A percentile compares a stretch with the other conserved stretches of the same genome.
These are phyloP conservation scores for Crenuchus spilurus DNA, from an alignment of 2,797 vertebrate species.

Conservation along the genomic window DNA sequence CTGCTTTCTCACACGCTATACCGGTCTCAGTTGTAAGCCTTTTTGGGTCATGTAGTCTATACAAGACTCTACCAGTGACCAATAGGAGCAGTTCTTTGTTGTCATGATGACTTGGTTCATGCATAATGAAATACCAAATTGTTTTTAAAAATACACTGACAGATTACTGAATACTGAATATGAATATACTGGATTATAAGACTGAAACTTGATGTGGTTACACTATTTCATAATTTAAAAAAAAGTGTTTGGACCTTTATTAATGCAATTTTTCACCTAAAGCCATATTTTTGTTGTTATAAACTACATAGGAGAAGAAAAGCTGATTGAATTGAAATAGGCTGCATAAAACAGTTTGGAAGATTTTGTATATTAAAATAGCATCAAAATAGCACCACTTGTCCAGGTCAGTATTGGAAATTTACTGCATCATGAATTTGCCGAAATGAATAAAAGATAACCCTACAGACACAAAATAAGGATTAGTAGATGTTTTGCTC, in stretches of 20 bases:
- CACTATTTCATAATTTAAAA: not conserved
- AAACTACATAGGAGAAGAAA: not conserved
- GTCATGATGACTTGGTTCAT: not conserved
- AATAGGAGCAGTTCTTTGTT: not conserved
- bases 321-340: not conserved
- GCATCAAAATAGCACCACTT: not conserved
- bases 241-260: not conserved
- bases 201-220: too few relatives aligned
- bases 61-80: not conserved
- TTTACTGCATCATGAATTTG: slow-evolving; percentile 9
- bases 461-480: slow-evolving; percentile 9
- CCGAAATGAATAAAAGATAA: slow-evolving; percentile 29
- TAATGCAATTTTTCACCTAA: not conserved
- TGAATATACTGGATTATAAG: too few relatives aligned
- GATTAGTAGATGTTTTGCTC: slow-evolving; percentile 7
- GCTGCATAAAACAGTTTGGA: not conserved
- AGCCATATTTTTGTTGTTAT: not conserved
- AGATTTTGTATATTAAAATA: not conserved
- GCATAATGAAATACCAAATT: too few relatives aligned
- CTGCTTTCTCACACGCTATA: not conserved
- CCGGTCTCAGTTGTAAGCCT: not conserved
- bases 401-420: slow-evolving; percentile 28
- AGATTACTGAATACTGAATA: too few relatives aligned
- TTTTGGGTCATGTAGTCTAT: not conserved
- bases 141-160: too few relatives aligned